Evolutionary conservation across 1,140 invertebrate species (phyloP), one percentile per base, ranked within the genome.

Genomic region (Tigriopus japonicus): DNA sequence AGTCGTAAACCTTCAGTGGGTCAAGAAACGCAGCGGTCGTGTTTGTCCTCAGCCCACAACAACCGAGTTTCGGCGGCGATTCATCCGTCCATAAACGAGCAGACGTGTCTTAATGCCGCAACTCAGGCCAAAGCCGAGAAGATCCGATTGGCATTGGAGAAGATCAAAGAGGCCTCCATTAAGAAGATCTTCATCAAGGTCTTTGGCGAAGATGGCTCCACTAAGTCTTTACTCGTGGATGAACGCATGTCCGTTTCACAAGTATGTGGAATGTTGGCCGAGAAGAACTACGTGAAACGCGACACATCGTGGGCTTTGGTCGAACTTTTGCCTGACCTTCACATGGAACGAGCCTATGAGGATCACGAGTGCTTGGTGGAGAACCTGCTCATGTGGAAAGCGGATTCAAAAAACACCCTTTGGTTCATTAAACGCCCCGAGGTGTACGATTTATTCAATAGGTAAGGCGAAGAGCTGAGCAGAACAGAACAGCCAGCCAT

Each of bases 341-440:
- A 78, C 21, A 42, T 75, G 96, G 93, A 97, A 66, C 71, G 79
- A 52, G 81, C 96, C 24, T 94, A 95, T 68, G 95, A 98, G 76
- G 95, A 98, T 69, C 89, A 98, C 69, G 93, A 98, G 70, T 80
- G 87, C 67, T 72, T 98, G 66, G 92, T 98, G 13, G 90, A 96
- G 66, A 96, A 96, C 74, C 77, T 98, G 63, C 82, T 97, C 73
- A 77, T 91, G 65, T 98, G 94, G 94, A 90, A 90, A 1, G 76
- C 86, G 56, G 92, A 96, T 66, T 94, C 91, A 0, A 91, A 90
- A 69, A 98, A 98, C 72, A 91, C 91, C 70, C 81, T 98, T 51
- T 76, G 90, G 42, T 98, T 98, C 70, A 80, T 87, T 15, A 85
- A 95, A 68, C 75, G 88, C 63, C 76, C 81, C 1, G 90, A 96